Base-by-base conservation (phyloP, 2,113 vertebrate species). In the Chamaea fasciata region DNA sequence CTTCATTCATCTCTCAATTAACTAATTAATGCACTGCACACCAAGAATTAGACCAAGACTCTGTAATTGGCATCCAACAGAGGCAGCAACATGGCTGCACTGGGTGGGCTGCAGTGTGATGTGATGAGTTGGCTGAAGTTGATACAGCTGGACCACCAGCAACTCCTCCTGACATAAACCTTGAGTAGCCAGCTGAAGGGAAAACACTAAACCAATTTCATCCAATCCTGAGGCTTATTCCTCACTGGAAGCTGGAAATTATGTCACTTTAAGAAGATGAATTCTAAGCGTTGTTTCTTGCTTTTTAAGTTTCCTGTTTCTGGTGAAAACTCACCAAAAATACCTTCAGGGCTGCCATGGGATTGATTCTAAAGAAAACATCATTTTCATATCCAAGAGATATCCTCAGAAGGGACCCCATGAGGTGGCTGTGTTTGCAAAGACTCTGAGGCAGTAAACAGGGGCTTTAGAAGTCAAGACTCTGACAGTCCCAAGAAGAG, bases 331-430 rank as follows among this genome's bases (percentile, higher is more conserved):
- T 53, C 86, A 57, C 42, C 27, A 89, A 80, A 91, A 91, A 83
- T 76, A 85, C 44, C 89, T 89, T 69, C 46, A 16, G 74, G 65
- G 84, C 74, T 95, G 50, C 53, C 59, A 73, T 23, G 50, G 35
- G 63, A 89, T 3, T 82, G 50, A 85, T 67, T 49, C 27, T 70
- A 85, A 95, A 94, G 70, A 95, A 95, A 96, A 76, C 46, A 93
- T 63, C 5, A 71, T 79, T 93, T 95, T 83, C 83, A 50, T 77
- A 89, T 83, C n/a, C n/a, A 73, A 73, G 53, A 91, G 91, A 76
- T 85, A n/a, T n/a, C 59, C 69, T 84, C 49, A 65, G 67, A 65
- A 77, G 63, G 23, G 46, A 42, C 83, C 59, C 78, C 79, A 55
- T 35, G 87, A 85, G 70, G 27, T 65, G 39, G 24, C 33, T 65